These are phyloP conservation scores for Schizotus pectinicornis DNA, from an alignment of 2,888 invertebrate species.

Conservation along the genomic window DNA sequence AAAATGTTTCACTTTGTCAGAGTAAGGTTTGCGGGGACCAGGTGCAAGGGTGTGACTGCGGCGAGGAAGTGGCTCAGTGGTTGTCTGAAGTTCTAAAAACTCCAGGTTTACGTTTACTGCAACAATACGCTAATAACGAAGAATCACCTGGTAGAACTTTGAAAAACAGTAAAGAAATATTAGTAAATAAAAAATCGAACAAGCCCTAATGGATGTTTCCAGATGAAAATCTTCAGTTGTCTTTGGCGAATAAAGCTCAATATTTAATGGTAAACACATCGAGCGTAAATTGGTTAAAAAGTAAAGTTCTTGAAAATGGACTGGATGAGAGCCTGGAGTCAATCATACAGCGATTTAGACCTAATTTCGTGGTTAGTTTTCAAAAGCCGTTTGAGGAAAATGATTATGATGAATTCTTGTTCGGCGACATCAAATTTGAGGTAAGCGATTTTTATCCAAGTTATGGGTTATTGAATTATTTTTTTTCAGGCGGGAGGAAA, in stretches of 20 bases:
- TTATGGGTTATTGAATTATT: conserved; percentile 15
- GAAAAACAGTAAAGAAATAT: conserved; percentile 35
- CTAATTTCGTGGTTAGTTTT: conserved; percentile 86
- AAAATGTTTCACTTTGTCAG: conserved; percentile 64
- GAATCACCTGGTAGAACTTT: conserved; percentile 33
- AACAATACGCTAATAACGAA: conserved; percentile 59
- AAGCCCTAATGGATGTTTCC: conserved; percentile 8
- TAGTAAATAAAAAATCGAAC: not conserved
- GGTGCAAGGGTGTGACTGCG: conserved; percentile 83
- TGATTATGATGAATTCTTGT: conserved; percentile 68
- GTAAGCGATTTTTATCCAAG: conserved; percentile 59
- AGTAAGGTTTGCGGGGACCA: conserved; percentile 87
- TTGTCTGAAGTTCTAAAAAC: conserved; percentile 73
- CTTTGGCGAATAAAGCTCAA: conserved; percentile 84
- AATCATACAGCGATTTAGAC: conserved; percentile 78
- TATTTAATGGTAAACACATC: conserved; percentile 80
- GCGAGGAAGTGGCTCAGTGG: conserved; percentile 82
- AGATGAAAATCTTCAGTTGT: conserved; percentile 57
- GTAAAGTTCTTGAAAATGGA: conserved; percentile 64
- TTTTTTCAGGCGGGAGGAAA: conserved; percentile 71
- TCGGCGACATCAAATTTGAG: conserved; percentile 71
- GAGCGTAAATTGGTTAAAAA: conserved; percentile 75
- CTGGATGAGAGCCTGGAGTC: conserved; percentile 62
- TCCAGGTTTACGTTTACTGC: conserved; percentile 72
- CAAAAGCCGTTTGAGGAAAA: conserved; percentile 79